phyloP scores from a whole-genome alignment of 2,888 invertebrate species.

The Horisme vitalbata region DNA sequence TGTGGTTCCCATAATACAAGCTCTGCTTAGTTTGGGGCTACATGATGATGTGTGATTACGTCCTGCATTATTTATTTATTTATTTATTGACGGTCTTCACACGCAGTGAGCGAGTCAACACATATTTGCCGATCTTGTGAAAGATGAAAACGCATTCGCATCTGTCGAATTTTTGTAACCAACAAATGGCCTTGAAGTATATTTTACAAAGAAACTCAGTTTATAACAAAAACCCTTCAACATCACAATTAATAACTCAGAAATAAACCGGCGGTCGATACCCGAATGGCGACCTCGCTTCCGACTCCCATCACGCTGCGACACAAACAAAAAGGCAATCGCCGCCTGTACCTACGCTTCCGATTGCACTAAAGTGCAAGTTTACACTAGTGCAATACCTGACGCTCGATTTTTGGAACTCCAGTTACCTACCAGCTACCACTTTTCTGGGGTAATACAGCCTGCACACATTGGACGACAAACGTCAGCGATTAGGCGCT shows the following conservation, averaged over 20 bases:
- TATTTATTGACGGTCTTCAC: too few relatives aligned
- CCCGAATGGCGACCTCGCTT: constrained; percentile 72
- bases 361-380: constrained; percentile 63
- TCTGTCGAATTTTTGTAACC: too few relatives aligned
- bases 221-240: constrained; percentile 36
- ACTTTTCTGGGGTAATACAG: background rate
- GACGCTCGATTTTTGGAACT: too few relatives aligned
- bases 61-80: too few relatives aligned
- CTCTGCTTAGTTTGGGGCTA: too few relatives aligned
- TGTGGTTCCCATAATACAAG: too few relatives aligned
- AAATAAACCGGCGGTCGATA: constrained; percentile 71
- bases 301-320: constrained; percentile 70
- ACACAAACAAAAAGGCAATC: constrained; percentile 74
- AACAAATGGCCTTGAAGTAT: background rate
- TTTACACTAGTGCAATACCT: constrained; percentile 3
- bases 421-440: background rate
- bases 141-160: too few relatives aligned
- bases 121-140: too few relatives aligned
- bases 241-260: constrained; percentile 62
- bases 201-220: constrained; percentile 3
- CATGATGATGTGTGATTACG: too few relatives aligned
- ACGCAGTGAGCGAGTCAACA: too few relatives aligned
- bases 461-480: too few relatives aligned
- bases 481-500: too few relatives aligned
- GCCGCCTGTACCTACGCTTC: constrained; percentile 64